Percentiles rank a stretch among this genome's conserved stretches.
These are phyloP conservation scores for Cyrtodaria siliqua DNA, from an alignment of 2,888 invertebrate genomes.

Conservation along the genomic window DNA sequence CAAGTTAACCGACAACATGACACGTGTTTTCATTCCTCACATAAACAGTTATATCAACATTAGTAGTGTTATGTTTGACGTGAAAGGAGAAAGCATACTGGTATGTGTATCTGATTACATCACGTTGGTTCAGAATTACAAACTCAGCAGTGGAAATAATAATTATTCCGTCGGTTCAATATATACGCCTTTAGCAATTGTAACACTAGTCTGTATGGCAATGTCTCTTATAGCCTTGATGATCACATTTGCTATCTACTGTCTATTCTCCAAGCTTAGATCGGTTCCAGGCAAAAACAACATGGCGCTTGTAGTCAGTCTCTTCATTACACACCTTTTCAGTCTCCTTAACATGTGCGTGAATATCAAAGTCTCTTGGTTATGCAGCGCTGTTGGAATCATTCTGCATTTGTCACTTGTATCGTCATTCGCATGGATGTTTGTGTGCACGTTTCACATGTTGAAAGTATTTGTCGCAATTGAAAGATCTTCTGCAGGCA, in stretches of 20 bases:
- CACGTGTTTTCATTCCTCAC: no score
- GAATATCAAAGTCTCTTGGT: neutral
- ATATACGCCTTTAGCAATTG: neutral
- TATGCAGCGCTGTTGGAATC: conserved; percentile 4
- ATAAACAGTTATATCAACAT: no score
- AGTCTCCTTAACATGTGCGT: neutral
- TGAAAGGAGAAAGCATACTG: conserved; percentile 8
- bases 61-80: neutral
- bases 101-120: neutral
- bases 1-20: no score
- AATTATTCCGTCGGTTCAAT: neutral
- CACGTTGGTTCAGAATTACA: neutral
- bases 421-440: conserved; percentile 30
- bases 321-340: neutral
- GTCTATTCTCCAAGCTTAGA: conserved; percentile 1
- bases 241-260: conserved; percentile 13
- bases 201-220: conserved; percentile 27
- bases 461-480: conserved; percentile 42
- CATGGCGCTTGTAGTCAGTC: conserved; percentile 15
- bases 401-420: conserved; percentile 5
- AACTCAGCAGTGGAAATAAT: neutral
- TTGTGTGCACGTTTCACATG: conserved; percentile 51
- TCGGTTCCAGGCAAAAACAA: conserved; percentile 11
- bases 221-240: conserved; percentile 30
- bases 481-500: conserved; percentile 4